A percentile compares a stretch with the other conserved stretches of the same genome.
Conservation (phyloP, 2,797 vertebrate genomes). For the Argyrosomus regius region DNA sequence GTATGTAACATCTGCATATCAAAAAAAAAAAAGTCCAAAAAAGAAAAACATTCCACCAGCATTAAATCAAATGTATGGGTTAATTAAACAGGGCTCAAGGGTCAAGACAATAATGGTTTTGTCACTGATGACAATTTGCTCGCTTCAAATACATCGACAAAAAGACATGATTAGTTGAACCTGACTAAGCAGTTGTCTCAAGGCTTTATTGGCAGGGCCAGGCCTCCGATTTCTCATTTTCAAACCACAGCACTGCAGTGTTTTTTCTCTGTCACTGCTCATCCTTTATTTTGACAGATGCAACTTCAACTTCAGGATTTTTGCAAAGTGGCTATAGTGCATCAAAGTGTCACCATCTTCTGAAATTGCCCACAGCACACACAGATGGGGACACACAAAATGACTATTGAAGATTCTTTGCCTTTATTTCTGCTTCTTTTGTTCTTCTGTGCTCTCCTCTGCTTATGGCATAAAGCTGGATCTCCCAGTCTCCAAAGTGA, state of each 20-base stretch:
- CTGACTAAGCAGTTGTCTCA: slow-evolving; percentile 89
- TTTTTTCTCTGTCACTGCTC: slow-evolving; percentile 44
- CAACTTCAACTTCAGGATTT: slow-evolving; percentile 14
- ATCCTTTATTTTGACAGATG: slow-evolving; percentile 58
- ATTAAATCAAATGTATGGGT: slow-evolving; percentile 84
- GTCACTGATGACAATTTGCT: slow-evolving; percentile 87
- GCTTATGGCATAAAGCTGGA: slow-evolving; percentile 24
- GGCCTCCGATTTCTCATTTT: slow-evolving; percentile 66
- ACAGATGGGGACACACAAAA: slow-evolving; percentile 17
- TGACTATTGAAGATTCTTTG: background rate
- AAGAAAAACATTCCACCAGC: slow-evolving; percentile 62
- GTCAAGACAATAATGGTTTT: slow-evolving; percentile 90
- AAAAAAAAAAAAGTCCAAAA: background rate
- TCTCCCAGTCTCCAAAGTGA: slow-evolving; percentile 67
- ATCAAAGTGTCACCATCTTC: slow-evolving; percentile 36
- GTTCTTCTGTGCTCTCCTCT: background rate
- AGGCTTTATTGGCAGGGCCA: slow-evolving; percentile 85
- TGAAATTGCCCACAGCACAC: background rate
- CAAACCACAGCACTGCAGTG: slow-evolving; percentile 44
- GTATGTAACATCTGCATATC: slow-evolving; percentile 38
- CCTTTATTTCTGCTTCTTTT: slow-evolving; percentile 24
- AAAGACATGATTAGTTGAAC: slow-evolving; percentile 91
- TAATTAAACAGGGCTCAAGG: slow-evolving; percentile 86
- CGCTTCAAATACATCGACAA: slow-evolving; percentile 89
- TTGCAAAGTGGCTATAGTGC: slow-evolving; percentile 21